A percentile compares a stretch with the other conserved stretches of the same genome.
Conservation (phyloP, 2,797 vertebrate species). For the Eupleurogrammus muticus region DNA sequence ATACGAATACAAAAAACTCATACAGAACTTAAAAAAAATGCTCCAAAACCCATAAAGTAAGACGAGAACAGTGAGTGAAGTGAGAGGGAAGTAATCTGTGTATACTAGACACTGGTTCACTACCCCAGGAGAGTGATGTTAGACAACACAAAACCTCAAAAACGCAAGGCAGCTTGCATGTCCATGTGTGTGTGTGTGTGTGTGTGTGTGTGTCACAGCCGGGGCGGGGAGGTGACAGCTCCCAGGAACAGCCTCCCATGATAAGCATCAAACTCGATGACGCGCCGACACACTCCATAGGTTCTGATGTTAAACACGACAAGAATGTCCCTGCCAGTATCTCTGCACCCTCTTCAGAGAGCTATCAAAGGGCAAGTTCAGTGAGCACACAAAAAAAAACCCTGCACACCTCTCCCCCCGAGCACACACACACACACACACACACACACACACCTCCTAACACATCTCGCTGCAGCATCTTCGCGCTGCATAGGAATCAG, state of each 20-base stretch:
- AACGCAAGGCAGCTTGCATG: conserved; percentile 42
- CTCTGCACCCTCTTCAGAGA: conserved; percentile 63
- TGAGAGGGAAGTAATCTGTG: conserved; percentile 33
- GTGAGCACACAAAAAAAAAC: conserved; percentile 60
- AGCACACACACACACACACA: conserved; percentile 35
- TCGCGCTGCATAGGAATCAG: conserved; percentile 75
- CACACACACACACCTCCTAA: conserved; percentile 30
- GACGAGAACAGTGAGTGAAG: not conserved
- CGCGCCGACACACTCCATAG: conserved; percentile 65
- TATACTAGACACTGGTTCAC: conserved; percentile 30
- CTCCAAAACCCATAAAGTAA: conserved; percentile 11
- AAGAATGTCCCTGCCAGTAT: conserved; percentile 72
- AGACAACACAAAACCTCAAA: conserved; percentile 50
- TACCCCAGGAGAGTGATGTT: conserved; percentile 44
- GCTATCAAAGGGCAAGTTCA: conserved; percentile 77
- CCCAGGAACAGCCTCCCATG: conserved; percentile 52
- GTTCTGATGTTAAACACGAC: conserved; percentile 72
- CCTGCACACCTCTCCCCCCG: conserved; percentile 14
- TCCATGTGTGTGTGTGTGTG: conserved; percentile 11
- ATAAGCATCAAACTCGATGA: conserved; percentile 70
- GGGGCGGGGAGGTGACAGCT: conserved; percentile 47
- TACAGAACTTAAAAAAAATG: no score
- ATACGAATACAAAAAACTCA: no score
- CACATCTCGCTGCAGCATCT: conserved; percentile 75
- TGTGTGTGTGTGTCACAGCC: conserved; percentile 22